Conservation (phyloP, 2,888 invertebrate genomes). For the Dolomedes plantarius region DNA sequence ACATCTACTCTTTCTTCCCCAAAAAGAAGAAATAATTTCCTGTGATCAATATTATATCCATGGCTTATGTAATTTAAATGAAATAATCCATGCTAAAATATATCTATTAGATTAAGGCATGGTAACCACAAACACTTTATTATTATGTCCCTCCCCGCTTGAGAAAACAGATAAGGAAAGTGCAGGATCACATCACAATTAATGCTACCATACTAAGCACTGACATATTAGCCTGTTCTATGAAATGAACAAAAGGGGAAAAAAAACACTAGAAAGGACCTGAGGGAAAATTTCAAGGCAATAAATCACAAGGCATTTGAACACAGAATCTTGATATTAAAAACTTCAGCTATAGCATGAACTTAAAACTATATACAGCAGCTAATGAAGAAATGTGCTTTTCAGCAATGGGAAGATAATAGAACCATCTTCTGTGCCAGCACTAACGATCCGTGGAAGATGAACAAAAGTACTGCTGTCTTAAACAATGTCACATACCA, state of each 20-base stretch:
- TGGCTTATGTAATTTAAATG: conserved; percentile 60
- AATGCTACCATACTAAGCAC: conserved; percentile 65
- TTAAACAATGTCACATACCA: conserved; percentile 62
- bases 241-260: conserved; percentile 41
- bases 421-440: conserved; percentile 69
- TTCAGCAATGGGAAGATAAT: conserved; percentile 62
- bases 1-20: conserved; percentile 64
- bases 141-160: conserved; percentile 39
- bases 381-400: conserved; percentile 71
- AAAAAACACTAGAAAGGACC: conserved; percentile 52
- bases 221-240: conserved; percentile 63
- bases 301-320: conserved; percentile 69
- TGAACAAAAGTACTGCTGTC: conserved; percentile 57
- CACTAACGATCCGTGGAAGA: conserved; percentile 64
- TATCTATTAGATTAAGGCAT: conserved; percentile 62
- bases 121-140: conserved; percentile 54
- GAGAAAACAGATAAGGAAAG: conserved; percentile 42
- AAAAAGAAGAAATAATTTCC: conserved; percentile 61
- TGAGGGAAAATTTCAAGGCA: conserved; percentile 68
- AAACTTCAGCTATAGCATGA: conserved; percentile 67
- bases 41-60: conserved; percentile 55
- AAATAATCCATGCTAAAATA: conserved; percentile 61
- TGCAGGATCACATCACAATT: conserved; percentile 55
- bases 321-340: conserved; percentile 69
- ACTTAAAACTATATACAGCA: conserved; percentile 71